phyloP scores from a whole-genome alignment of 30 jellyfish, hydroid and myxozoan species.

The Aurelia aurita region DNA sequence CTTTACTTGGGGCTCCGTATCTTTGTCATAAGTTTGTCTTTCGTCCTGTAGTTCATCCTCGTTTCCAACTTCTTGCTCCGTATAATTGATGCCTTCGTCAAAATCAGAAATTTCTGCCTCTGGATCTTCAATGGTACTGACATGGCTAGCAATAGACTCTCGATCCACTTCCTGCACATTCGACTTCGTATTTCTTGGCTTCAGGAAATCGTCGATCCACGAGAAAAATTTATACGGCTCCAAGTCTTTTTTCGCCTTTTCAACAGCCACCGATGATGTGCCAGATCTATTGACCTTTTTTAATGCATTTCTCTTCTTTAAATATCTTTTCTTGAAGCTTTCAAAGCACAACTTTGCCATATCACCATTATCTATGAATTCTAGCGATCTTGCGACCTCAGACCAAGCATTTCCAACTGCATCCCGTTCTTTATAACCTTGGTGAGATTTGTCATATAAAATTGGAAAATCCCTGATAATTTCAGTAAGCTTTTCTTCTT shows the following conservation, averaged over 20 bases:
- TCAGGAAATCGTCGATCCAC: background rate
- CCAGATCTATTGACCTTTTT: constrained; percentile 47
- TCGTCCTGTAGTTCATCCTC: too few relatives aligned
- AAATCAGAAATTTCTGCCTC: too few relatives aligned
- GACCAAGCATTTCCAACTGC: constrained; percentile 27
- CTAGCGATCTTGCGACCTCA: constrained; percentile 2
- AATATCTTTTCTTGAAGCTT: constrained; percentile 30
- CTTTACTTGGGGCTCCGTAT: too few relatives aligned
- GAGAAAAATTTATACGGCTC: constrained; percentile 16
- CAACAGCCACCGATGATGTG: constrained; percentile 41
- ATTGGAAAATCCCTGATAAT: background rate
- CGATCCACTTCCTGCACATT: too few relatives aligned
- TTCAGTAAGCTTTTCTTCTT: constrained; percentile 19
- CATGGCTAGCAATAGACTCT: too few relatives aligned
- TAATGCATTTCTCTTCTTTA: background rate
- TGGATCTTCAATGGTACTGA: too few relatives aligned
- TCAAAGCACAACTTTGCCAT: constrained; percentile 17
- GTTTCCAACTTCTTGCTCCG: too few relatives aligned
- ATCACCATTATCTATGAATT: background rate
- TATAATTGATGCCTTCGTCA: too few relatives aligned
- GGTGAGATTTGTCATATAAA: too few relatives aligned
- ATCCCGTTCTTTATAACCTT: constrained; percentile 12
- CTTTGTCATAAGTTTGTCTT: too few relatives aligned
- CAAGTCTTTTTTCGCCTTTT: constrained; percentile 56
- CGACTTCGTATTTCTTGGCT: too few relatives aligned